phyloP scores from a whole-genome alignment of 2,113 vertebrate genomes.

The Nerophis lumbriciformis region DNA sequence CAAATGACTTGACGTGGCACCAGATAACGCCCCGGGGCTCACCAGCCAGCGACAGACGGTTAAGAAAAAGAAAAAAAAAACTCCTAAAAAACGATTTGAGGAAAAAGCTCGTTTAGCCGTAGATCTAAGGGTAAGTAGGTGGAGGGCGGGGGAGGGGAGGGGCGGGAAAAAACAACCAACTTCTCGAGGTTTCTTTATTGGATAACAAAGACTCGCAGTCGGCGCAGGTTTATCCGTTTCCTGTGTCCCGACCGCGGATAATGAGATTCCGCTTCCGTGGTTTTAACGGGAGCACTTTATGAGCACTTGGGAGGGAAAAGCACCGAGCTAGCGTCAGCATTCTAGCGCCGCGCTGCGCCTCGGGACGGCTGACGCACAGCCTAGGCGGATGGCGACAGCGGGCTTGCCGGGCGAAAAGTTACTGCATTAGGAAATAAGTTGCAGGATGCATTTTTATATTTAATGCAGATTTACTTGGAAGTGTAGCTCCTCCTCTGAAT shows the following conservation, averaged over 20 bases:
- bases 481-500: too few relatives aligned
- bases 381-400: too few relatives aligned
- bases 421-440: too few relatives aligned
- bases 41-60: neutral
- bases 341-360: neutral
- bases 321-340: constrained; percentile 3
- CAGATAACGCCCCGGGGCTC: constrained; percentile 34
- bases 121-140: neutral
- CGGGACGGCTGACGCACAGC: neutral
- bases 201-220: constrained; percentile 28
- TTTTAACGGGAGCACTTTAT: neutral
- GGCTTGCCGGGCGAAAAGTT: too few relatives aligned
- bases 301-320: neutral
- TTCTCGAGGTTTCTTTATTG: constrained; percentile 14
- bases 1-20: constrained; percentile 67
- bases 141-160: too few relatives aligned
- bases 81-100: too few relatives aligned
- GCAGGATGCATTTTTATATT: too few relatives aligned
- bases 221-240: constrained; percentile 29
- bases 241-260: constrained; percentile 8
- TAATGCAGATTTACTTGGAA: too few relatives aligned
- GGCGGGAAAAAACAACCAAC: neutral
- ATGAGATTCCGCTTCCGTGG: constrained; percentile 9
- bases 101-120: neutral
- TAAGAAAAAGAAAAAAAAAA: too few relatives aligned